Percentiles rank a stretch among this genome's conserved stretches.
These are phyloP conservation scores for Phrynocephalus forsythii DNA, from an alignment of 2,797 vertebrate species.

Conservation along the genomic window DNA sequence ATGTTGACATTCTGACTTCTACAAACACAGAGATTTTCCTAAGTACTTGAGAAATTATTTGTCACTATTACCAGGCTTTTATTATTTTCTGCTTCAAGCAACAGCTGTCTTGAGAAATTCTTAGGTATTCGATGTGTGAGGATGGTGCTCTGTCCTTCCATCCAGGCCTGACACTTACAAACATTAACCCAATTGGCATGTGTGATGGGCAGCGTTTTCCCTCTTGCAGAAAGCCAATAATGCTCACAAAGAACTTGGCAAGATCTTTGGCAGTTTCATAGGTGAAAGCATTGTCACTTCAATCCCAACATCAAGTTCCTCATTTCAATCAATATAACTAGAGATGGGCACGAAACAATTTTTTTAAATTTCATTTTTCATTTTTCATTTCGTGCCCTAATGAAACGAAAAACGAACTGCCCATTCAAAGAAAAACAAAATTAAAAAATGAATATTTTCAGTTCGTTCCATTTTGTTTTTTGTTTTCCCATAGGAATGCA, in stretches of 20 bases:
- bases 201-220: slow-evolving; percentile 46
- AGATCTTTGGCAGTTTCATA: slow-evolving; percentile 11
- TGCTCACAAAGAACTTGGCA: neutral
- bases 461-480: no score
- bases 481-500: no score
- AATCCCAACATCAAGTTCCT: neutral
- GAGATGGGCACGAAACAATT: no score
- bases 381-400: no score
- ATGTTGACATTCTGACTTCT: slow-evolving; percentile 20
- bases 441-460: no score
- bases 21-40: slow-evolving; percentile 33
- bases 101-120: slow-evolving; percentile 40
- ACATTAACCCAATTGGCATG: slow-evolving; percentile 50
- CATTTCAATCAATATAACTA: neutral
- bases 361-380: no score
- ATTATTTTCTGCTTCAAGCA: slow-evolving; percentile 26
- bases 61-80: slow-evolving; percentile 37
- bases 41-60: slow-evolving; percentile 34
- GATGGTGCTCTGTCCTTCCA: slow-evolving; percentile 47
- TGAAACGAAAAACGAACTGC: no score
- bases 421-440: no score
- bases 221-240: slow-evolving; percentile 43
- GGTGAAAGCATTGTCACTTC: neutral
- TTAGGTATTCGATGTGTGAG: slow-evolving; percentile 44
- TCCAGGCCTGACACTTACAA: slow-evolving; percentile 42